phyloP scores from a whole-genome alignment of 2,797 vertebrate species.

The Danio tinwini region DNA sequence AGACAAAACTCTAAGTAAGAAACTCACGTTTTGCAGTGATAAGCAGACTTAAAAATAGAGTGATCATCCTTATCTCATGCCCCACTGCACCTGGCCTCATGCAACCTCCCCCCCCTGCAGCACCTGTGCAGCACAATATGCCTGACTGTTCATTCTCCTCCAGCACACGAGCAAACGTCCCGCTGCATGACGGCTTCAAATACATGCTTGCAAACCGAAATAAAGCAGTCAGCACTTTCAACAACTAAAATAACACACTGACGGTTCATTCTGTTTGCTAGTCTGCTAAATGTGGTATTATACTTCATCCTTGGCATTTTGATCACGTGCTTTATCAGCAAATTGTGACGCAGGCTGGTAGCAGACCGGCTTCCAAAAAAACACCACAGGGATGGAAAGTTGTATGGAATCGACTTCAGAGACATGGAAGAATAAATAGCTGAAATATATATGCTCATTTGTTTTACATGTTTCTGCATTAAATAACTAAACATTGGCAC shows the following conservation, averaged over 20 bases:
- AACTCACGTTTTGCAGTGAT: neutral
- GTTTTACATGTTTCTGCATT: neutral
- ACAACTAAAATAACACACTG: conserved; percentile 61
- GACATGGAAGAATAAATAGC: neutral
- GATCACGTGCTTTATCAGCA: conserved; percentile 55
- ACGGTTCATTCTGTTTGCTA: conserved; percentile 42
- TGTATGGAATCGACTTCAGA: neutral
- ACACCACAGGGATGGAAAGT: conserved; percentile 6
- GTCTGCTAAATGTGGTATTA: conserved; percentile 38
- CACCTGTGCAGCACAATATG: conserved; percentile 15
- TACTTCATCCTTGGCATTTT: conserved; percentile 29
- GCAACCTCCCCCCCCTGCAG: neutral
- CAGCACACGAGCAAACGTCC: neutral
- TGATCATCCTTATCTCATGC: neutral
- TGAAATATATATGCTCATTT: neutral
- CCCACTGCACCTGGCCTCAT: conserved; percentile 6
- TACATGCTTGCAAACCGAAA: conserved; percentile 57
- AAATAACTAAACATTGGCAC: neutral
- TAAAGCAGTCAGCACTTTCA: conserved; percentile 57
- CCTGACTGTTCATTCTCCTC: conserved; percentile 6
- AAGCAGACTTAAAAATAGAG: neutral
- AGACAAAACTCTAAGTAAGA: no score
- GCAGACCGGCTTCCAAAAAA: conserved; percentile 27
- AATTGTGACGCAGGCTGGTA: conserved; percentile 35
- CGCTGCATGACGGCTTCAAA: conserved; percentile 2